Base-by-base conservation (phyloP, 2,113 vertebrate genomes). In the Oenanthe melanoleuca region DNA sequence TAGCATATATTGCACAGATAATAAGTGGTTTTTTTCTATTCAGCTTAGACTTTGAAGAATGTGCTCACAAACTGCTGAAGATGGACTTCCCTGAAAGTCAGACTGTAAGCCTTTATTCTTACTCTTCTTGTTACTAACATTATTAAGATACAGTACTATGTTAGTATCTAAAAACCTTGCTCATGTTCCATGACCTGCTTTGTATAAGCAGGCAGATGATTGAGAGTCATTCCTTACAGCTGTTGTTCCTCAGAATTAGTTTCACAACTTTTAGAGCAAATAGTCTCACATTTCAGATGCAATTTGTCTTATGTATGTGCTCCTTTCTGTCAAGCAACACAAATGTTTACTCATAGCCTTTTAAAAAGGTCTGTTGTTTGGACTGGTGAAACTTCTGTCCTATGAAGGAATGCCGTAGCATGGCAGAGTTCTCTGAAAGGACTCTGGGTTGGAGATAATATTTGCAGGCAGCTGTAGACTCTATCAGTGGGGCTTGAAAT, bases 41-140 rank as follows among this genome's bases (percentile, higher is more conserved):
- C 97, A 99, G 99, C 97, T 99, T 99, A 98, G 99, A 99, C 97
- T 99, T 99, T 97, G 99, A 99, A 97, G 99, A 99, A 97, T 99
- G 99, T 50, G 99, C 99, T 82, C 99, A 99, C 96, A 99, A 99
- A 92, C 95, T 99, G 94, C 98, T 99, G 93, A 99, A 99, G 98
- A 99, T 99, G 99, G 99, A 99, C 70, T 99, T 99, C 89, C 99
- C 99, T 4, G 99, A 99, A 11, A 99, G 98, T 96, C 99, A 99
- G 96, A 99, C 99, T 79, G 99, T 99, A 98, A 96, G 98, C 94
- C 50, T 53, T 80, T 8, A 26, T 87, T 52, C 44, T 93, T 79
- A 25, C 1, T 86, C 19, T 50, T 42, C 67, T 29, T 80, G 5
- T 77, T 88, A 29, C 22, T 69, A 59, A 40, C 8, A 11, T 67